Percentiles rank a stretch among this genome's conserved stretches.
Conservation (phyloP, 2,888 invertebrate species). For the Spialia ferax region DNA sequence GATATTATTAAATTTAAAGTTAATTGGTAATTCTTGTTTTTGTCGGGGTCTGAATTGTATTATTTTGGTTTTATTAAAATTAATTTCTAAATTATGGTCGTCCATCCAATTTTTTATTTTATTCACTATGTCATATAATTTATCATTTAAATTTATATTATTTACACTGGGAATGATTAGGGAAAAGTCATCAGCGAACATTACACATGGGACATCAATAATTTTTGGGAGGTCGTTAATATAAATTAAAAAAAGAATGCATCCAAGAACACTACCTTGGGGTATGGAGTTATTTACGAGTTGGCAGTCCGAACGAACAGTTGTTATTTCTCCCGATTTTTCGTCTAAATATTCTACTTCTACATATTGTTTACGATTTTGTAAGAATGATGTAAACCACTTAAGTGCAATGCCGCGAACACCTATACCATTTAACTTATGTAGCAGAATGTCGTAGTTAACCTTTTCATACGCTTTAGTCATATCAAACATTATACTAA, state of each 20-base stretch:
- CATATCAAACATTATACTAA: slow-evolving; percentile 18
- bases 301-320: slow-evolving; percentile 2
- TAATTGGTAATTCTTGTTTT: neutral
- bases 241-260: slow-evolving; percentile 13
- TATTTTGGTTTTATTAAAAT: neutral
- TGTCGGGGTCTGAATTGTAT: slow-evolving; percentile 3
- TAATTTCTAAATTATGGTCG: slow-evolving; percentile 5
- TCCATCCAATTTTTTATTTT: slow-evolving; percentile 3
- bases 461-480: slow-evolving; percentile 14
- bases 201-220: neutral
- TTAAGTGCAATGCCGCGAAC: neutral
- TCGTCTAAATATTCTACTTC: slow-evolving; percentile 11
- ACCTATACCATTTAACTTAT: slow-evolving; percentile 11
- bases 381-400: slow-evolving; percentile 11
- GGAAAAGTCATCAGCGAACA: neutral
- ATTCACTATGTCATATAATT: neutral
- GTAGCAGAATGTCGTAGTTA: neutral
- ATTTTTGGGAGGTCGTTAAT: neutral
- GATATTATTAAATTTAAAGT: neutral
- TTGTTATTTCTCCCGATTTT: slow-evolving; percentile 3
- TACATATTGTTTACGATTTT: slow-evolving; percentile 4
- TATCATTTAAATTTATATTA: too few species aligned
- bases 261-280: slow-evolving; percentile 15
- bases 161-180: neutral
- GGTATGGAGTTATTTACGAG: slow-evolving; percentile 13